A percentile compares a stretch with the other conserved stretches of the same genome.
Evolutionary conservation across 2,797 vertebrate genomes (phyloP).

Genomic region (Caiman crocodilus): DNA sequence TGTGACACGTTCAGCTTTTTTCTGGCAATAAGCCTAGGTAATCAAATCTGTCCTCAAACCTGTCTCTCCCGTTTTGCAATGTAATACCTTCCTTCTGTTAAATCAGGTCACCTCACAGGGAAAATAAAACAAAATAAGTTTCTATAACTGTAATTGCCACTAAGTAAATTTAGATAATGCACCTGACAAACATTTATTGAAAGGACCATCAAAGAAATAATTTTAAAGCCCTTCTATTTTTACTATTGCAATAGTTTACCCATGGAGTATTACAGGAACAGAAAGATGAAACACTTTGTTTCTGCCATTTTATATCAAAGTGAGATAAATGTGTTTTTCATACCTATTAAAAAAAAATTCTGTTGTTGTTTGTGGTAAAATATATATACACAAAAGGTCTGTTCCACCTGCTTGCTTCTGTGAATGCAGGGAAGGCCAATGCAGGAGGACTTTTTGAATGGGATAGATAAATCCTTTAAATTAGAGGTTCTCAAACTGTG

Average conservation of each 20-base stretch:
- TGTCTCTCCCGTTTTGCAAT: conserved; percentile 67
- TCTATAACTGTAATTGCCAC: conserved; percentile 70
- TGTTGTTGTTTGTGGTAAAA: neutral
- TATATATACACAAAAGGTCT: neutral
- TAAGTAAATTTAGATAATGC: conserved; percentile 71
- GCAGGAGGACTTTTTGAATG: neutral
- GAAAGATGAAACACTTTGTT: neutral
- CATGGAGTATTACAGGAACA: neutral
- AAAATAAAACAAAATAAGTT: conserved; percentile 54
- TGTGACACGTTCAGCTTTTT: conserved; percentile 72
- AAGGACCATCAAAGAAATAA: conserved; percentile 58
- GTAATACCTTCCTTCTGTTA: conserved; percentile 66
- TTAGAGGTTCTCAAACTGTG: no score
- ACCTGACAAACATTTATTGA: conserved; percentile 58
- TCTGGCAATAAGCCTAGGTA: conserved; percentile 72
- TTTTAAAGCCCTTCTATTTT: conserved; percentile 57
- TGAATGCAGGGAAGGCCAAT: neutral
- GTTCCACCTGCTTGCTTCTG: neutral
- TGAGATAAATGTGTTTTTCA: conserved; percentile 14
- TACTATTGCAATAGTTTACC: neutral
- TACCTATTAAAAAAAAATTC: neutral
- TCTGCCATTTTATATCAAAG: neutral
- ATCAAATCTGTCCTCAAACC: conserved; percentile 70
- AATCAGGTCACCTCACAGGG: conserved; percentile 69
- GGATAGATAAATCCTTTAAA: neutral